These are phyloP conservation scores for Trochalopteron elliotii DNA, from an alignment of 2,113 vertebrate genomes.

Conservation along the genomic window DNA sequence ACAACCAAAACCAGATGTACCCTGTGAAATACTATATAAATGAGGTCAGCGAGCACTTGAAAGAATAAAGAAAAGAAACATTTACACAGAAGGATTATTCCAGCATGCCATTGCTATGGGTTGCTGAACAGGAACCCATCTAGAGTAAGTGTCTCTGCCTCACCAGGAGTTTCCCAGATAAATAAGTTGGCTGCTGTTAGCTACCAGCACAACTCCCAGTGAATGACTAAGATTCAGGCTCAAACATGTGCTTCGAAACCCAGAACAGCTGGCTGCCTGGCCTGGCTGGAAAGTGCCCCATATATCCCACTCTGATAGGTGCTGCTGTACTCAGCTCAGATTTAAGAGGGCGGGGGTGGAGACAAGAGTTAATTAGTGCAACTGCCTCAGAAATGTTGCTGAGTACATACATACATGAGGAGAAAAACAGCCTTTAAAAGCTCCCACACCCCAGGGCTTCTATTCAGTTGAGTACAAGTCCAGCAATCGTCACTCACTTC, in stretches of 20 bases:
- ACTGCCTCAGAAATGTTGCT: constrained; percentile 8
- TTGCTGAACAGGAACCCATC: not conserved
- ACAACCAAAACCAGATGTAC: constrained; percentile 65
- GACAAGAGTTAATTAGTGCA: not conserved
- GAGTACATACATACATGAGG: not conserved
- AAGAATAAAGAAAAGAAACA: constrained; percentile 27
- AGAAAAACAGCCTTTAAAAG: not conserved
- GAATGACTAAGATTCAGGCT: not conserved
- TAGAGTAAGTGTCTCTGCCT: not conserved
- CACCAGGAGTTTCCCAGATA: not conserved
- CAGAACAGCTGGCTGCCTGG: not conserved
- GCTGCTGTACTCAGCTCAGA: not conserved
- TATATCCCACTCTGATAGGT: not conserved
- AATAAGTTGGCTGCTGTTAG: not conserved
- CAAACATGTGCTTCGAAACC: constrained; percentile 3
- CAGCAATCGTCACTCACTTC: not conserved
- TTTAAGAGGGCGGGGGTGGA: not conserved
- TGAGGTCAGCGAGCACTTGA: constrained; percentile 29
- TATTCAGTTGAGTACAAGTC: not conserved
- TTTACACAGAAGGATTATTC: constrained; percentile 20
- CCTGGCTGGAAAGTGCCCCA: not conserved
- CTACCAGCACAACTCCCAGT: not conserved
- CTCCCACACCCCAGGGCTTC: not conserved
- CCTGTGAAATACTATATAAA: constrained; percentile 19
- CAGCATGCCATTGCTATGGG: not conserved